A percentile compares a stretch with the other conserved stretches of the same genome.
phyloP scores from a whole-genome alignment of 2,797 vertebrate species.

The Merluccius polli region DNA sequence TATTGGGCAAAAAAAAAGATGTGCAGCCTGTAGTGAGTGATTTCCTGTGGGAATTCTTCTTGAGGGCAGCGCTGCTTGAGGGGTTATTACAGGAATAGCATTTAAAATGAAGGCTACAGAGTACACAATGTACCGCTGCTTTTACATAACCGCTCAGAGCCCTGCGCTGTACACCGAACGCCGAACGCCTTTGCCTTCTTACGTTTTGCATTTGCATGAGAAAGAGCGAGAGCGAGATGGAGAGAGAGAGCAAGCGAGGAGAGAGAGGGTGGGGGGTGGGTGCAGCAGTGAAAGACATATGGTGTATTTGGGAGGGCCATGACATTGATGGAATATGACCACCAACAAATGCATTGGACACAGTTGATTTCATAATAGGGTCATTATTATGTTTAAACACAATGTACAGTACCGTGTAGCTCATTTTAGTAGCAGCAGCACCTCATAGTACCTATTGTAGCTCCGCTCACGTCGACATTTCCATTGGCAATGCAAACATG shows the following conservation, averaged over 20 bases:
- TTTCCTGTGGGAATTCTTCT: slow-evolving; percentile 27
- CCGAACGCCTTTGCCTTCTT: background rate
- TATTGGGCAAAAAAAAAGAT: slow-evolving; percentile 15
- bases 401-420: background rate
- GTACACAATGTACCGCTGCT: slow-evolving; percentile 28
- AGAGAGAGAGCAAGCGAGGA: background rate
- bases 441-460: background rate
- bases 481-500: background rate
- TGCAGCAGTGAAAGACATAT: background rate
- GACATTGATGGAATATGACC: background rate
- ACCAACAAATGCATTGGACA: background rate
- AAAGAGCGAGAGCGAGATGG: background rate
- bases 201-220: background rate
- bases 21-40: slow-evolving; percentile 14
- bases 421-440: background rate
- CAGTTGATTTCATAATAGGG: background rate
- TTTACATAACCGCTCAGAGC: slow-evolving; percentile 28
- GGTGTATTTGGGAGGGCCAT: background rate
- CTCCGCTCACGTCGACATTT: background rate
- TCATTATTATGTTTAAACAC: background rate
- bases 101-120: slow-evolving; percentile 23
- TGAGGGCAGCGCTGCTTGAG: slow-evolving; percentile 24
- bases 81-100: slow-evolving; percentile 29
- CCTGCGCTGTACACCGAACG: background rate
- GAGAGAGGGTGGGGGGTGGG: background rate